Percentiles rank a stretch among this genome's conserved stretches.
Evolutionary conservation across 2,113 vertebrate genomes (phyloP).

Genomic region (Dromas ardeola): DNA sequence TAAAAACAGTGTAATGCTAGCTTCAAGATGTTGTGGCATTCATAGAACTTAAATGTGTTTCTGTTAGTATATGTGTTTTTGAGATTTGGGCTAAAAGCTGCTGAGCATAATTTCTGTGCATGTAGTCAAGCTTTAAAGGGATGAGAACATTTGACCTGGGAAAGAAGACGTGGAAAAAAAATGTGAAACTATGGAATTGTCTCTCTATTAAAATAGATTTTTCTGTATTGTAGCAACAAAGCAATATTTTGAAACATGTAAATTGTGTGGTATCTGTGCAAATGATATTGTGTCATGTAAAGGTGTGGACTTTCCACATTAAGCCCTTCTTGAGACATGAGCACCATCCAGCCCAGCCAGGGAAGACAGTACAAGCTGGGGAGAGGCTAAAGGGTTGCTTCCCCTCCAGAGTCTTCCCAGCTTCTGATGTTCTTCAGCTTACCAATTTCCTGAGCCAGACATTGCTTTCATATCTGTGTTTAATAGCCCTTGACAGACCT

Average conservation of each 20-base stretch:
- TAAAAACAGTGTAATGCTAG: neutral
- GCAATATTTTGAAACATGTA: neutral
- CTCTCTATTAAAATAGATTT: neutral
- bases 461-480: neutral
- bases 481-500: neutral
- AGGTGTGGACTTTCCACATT: neutral
- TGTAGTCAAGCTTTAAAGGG: neutral
- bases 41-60: neutral
- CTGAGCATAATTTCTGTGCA: neutral
- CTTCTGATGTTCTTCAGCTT: neutral
- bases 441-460: neutral
- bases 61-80: neutral
- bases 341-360: neutral
- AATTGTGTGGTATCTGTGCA: neutral
- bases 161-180: neutral
- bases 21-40: neutral
- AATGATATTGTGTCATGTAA: neutral
- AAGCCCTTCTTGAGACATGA: neutral
- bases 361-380: neutral
- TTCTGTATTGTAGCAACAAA: neutral
- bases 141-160: neutral
- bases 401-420: neutral
- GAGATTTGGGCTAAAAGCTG: neutral
- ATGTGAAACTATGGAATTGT: neutral
- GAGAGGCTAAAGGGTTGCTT: neutral